Base-by-base conservation (phyloP, 2,888 invertebrate species). In the Andrena camellia region DNA sequence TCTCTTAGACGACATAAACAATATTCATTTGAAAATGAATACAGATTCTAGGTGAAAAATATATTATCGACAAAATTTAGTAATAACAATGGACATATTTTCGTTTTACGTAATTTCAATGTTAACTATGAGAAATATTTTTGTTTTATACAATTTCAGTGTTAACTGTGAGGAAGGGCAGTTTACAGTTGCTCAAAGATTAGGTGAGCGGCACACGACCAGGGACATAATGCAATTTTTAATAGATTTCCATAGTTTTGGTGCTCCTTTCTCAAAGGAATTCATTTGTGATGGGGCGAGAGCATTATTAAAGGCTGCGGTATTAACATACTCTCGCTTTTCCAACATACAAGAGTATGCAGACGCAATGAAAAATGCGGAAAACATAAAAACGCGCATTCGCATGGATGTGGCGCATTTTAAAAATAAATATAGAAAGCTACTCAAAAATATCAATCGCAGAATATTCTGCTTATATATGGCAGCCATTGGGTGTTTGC, bases 311-410 rank as follows among this genome's bases (percentile, higher is more conserved):
- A 52, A 52, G 20, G 52, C 52, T 52, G 20, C 52, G 20, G 52
- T 52, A 52, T 20, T 52, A 20, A 52, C 52, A 52, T 52, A 52
- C 52, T 52, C 52, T 52, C 52, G 52, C 52, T 52, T 52, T 1
- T 52, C 52, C 6, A n/a, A 52, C 52, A 52, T 52, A 52, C 52
- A 52, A 52, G 52, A 52, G 52, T 52, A 52, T 52, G 52, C 52
- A 52, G 20, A 52, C n/a, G 52, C 1, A 5, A 52, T 52, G 52
- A 5, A 52, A 6, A n/a, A 52, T 52, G 6, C n/a, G 7, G 52
- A 52, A 52, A n/a, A 52, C 52, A 3, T 52, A 4, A 52, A 52
- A 52, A 52, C 7, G 52, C 52, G 52, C 52, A 52, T 52, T 52
- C 52, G 52, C 52, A 52, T 50, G 50, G 50, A 50, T 50, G 50